Evolutionary conservation across 92 coral and sea anemone genomes (phyloP), one percentile per base, ranked within the genome.

Genomic region (Umimayanthus kanabou): DNA sequence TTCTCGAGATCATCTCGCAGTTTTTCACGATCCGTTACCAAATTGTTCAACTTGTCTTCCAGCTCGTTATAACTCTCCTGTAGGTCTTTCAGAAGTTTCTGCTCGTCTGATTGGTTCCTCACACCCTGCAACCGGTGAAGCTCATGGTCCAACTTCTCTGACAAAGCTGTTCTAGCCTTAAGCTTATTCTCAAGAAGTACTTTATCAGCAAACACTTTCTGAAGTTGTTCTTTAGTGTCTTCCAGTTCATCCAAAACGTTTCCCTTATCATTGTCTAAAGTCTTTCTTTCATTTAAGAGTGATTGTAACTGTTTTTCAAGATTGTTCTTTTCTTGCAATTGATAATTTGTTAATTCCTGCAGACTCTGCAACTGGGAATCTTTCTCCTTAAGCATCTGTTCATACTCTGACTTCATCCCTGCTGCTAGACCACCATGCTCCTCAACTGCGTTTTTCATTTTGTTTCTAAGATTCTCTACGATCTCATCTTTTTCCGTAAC

Each of bases 401-500:
- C 92, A 45, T 90, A 92, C 67, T 93, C 89, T 49, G 79, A 89
- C 74, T 88, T 80, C 61, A 91, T 53, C 9, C 78, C 92, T 67
- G 79, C 88, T 53, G 45, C 87, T 28, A 67, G 85, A 33, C 90
- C 91, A 4, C 87, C 89, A 26, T 88, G 90, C 75, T 92, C 95
- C 13, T 85, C 81, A n/a, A 86, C 80, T 11, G 80, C 81, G 20
- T 47, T 86, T 58, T 93, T 89, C 57, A 94, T 74, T 55, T 88
- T 91, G 20, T 82, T 86, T 88, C 77, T 91, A 40, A 87, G 84
- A 43, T 82, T 90, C 64, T 73, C 80, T 57, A 96, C 89, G 45
- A 90, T 91, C 45, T 90, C 93, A 76, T 95, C 94, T 49, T 90
- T 89, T 20, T 94, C 93, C 29, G 74, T 91, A 14, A 92, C 94